A percentile compares a stretch with the other conserved stretches of the same genome.
Evolutionary conservation across 2,113 vertebrate genomes (phyloP).

Genomic region (Mobula hypostoma): DNA sequence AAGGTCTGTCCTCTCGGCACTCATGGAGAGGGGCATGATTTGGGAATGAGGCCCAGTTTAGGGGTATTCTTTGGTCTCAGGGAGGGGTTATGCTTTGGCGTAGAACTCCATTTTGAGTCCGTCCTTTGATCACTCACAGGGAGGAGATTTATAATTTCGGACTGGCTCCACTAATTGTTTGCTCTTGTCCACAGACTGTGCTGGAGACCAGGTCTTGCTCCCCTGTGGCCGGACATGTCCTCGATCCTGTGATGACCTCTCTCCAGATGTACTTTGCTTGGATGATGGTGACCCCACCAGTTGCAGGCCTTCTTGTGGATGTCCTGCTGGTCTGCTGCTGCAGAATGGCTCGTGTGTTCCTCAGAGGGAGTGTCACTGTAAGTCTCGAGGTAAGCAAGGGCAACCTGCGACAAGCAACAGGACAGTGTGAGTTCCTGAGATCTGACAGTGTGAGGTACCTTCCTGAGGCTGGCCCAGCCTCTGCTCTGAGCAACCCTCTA

Average conservation of each 20-base stretch:
- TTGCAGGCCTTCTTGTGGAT: constrained; percentile 66
- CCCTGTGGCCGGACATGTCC: constrained; percentile 69
- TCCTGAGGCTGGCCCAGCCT: too few species aligned
- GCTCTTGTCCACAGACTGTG: constrained; percentile 56
- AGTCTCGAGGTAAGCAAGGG: not conserved
- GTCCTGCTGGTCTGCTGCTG: constrained; percentile 59
- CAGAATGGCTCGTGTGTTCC: constrained; percentile 67
- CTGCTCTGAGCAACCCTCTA: too few species aligned
- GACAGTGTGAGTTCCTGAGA: too few species aligned
- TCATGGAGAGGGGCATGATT: too few species aligned
- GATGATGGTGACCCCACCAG: constrained; percentile 39
- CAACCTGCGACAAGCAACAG: not conserved
- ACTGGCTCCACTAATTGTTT: not conserved
- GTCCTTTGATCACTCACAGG: not conserved
- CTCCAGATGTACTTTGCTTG: constrained; percentile 57
- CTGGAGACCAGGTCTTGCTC: constrained; percentile 57
- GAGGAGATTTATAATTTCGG: constrained; percentile 46
- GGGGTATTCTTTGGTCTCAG: too few species aligned
- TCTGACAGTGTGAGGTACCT: too few species aligned
- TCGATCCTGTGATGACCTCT: constrained; percentile 72
- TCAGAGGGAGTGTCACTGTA: constrained; percentile 50
- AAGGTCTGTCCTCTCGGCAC: too few species aligned
- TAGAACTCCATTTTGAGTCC: not conserved
- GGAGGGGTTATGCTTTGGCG: too few species aligned
- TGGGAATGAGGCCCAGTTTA: too few species aligned